Evolutionary conservation across 2,888 invertebrate species (phyloP).

Genomic region (Drosophila falleni): DNA sequence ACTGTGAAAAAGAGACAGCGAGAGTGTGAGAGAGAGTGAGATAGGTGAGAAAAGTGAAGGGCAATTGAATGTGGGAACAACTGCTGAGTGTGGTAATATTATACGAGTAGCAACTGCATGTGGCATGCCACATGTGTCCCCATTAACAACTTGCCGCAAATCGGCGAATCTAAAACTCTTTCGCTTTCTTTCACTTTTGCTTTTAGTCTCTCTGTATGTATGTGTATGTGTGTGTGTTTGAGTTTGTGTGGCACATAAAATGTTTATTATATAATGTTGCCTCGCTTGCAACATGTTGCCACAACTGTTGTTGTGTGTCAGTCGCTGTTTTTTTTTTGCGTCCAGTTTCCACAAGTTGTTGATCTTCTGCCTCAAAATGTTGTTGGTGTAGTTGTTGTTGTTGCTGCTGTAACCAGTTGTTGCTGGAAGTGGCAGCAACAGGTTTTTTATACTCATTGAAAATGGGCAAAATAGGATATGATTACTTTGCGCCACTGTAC

Average conservation of each 20-base stretch:
- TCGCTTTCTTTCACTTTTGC: constrained; percentile 22
- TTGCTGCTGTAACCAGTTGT: constrained; percentile 50
- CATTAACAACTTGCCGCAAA: constrained; percentile 13
- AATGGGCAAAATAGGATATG: neutral
- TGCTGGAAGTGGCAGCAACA: constrained; percentile 36
- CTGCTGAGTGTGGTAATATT: constrained; percentile 16
- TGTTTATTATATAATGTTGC: constrained; percentile 46
- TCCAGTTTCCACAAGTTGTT: constrained; percentile 29
- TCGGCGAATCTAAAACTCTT: constrained; percentile 15
- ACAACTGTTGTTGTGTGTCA: constrained; percentile 20
- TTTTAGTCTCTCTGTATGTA: neutral
- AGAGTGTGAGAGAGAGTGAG: constrained; percentile 5
- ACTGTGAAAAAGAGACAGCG: constrained; percentile 85
- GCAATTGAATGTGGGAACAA: constrained; percentile 41
- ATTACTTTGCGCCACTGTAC: neutral
- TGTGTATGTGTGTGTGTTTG: constrained; percentile 2
- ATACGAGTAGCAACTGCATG: neutral
- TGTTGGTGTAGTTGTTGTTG: constrained; percentile 14
- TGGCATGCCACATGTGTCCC: constrained; percentile 11
- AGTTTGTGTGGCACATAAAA: constrained; percentile 25
- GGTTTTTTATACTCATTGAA: constrained; percentile 32
- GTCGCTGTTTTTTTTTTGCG: constrained; percentile 8
- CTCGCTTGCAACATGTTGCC: constrained; percentile 53
- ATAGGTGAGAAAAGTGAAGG: constrained; percentile 54
- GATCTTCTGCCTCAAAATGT: constrained; percentile 40